Evolutionary conservation across 2,113 vertebrate species (phyloP).

Genomic region (Myocastor coypus): DNA sequence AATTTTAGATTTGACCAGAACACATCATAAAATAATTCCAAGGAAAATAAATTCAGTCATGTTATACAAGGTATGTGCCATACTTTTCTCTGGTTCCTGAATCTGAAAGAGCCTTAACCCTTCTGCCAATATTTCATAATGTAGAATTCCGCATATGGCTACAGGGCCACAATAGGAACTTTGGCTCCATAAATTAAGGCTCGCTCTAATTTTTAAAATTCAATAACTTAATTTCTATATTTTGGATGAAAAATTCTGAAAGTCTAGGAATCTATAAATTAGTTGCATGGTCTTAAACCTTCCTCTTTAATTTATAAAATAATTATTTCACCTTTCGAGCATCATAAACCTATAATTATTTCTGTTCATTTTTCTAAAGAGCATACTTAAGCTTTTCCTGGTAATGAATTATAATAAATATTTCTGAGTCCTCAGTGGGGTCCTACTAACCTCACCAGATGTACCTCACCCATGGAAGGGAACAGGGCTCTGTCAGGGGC

Average conservation of each 20-base stretch:
- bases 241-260: background rate
- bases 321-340: conserved; percentile 48
- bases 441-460: conserved; percentile 49
- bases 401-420: conserved; percentile 66
- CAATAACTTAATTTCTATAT: conserved; percentile 44
- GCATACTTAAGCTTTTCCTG: background rate
- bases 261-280: background rate
- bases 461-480: background rate
- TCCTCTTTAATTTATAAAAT: conserved; percentile 28
- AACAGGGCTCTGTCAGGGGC: background rate
- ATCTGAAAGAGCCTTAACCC: background rate
- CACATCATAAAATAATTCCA: background rate
- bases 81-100: background rate
- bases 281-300: background rate
- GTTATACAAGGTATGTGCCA: background rate
- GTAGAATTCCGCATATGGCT: background rate
- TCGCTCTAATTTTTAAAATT: background rate
- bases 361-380: conserved; percentile 55
- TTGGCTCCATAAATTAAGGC: background rate
- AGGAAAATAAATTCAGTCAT: background rate
- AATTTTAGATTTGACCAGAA: background rate
- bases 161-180: background rate
- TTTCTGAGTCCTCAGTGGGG: background rate
- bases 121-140: fast-evolving
- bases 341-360: conserved; percentile 54